A percentile compares a stretch with the other conserved stretches of the same genome.
Conservation (phyloP, 2,797 vertebrate genomes). For the Buphagus erythrorhynchus region DNA sequence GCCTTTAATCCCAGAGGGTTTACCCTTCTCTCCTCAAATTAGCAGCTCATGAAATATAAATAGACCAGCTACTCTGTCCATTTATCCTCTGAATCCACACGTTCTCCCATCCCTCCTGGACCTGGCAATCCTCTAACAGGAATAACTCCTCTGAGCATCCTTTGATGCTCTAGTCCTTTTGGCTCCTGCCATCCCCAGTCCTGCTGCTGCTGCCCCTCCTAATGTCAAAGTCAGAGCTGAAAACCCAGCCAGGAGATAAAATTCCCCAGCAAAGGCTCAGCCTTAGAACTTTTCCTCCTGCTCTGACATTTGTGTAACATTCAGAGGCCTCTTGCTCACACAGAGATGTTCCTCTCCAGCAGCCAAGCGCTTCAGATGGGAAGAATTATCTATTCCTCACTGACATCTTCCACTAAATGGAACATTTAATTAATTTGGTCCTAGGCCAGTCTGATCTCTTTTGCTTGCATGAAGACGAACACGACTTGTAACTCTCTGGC, state of each 20-base stretch:
- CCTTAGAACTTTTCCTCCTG: background rate
- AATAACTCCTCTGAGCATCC: background rate
- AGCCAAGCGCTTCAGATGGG: conserved; percentile 29
- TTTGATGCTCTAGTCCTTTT: background rate
- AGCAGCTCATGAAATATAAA: background rate
- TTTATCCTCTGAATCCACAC: background rate
- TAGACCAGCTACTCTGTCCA: background rate
- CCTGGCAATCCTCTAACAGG: background rate
- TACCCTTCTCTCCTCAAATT: background rate
- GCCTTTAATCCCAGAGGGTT: background rate
- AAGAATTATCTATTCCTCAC: conserved; percentile 49
- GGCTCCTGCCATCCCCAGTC: background rate
- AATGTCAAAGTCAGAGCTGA: background rate
- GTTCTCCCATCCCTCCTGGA: background rate
- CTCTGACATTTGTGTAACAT: conserved; percentile 46
- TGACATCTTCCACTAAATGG: conserved; percentile 64
- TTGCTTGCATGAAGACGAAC: conserved; percentile 6
- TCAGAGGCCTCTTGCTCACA: conserved; percentile 22
- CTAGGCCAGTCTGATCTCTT: conserved; percentile 34
- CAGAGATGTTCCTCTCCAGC: background rate
- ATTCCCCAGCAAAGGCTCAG: background rate
- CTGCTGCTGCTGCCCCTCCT: background rate
- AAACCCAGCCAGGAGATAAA: conserved; percentile 2
- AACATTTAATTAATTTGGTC: conserved; percentile 67
- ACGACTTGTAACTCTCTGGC: conserved; percentile 26